phyloP scores from a whole-genome alignment of 2,113 vertebrate genomes.

The Hemibagrus wyckioides region DNA sequence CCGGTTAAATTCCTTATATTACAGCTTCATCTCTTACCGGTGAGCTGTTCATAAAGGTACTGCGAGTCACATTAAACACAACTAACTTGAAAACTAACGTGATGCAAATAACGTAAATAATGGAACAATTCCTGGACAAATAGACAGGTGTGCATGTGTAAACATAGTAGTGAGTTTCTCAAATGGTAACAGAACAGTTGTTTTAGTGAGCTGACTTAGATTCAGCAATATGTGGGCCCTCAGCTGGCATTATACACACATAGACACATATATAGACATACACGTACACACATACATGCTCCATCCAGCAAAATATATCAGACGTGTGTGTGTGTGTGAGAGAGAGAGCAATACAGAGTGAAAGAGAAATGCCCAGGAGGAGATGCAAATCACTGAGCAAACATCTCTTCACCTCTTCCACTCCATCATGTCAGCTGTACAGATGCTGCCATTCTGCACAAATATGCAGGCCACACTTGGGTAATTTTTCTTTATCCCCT shows the following conservation, averaged over 20 bases:
- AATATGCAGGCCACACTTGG: background rate
- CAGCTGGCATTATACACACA: slow-evolving; percentile 10
- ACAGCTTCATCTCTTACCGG: background rate
- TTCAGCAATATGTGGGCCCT: background rate
- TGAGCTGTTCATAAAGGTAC: background rate
- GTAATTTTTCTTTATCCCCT: background rate
- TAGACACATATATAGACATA: background rate
- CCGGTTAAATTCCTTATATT: background rate
- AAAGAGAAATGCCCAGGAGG: slow-evolving; percentile 1
- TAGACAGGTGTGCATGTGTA: slow-evolving; percentile 12
- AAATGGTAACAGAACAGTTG: background rate
- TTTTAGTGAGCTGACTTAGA: background rate
- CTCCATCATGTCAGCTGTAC: slow-evolving; percentile 20
- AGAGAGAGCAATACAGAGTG: background rate
- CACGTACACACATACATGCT: background rate
- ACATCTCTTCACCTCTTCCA: background rate
- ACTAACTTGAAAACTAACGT: background rate
- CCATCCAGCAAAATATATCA: slow-evolving; percentile 11
- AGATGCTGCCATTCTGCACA: slow-evolving; percentile 19
- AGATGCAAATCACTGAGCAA: slow-evolving; percentile 14
- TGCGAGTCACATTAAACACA: background rate
- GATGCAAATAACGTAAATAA: slow-evolving; percentile 1
- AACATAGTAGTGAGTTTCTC: background rate
- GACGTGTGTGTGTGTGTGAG: background rate
- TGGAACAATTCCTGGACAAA: background rate